Evolutionary conservation across 2,113 vertebrate genomes (phyloP), one percentile per base, ranked within the genome.

Genomic region (Cephalopholis sonnerati): DNA sequence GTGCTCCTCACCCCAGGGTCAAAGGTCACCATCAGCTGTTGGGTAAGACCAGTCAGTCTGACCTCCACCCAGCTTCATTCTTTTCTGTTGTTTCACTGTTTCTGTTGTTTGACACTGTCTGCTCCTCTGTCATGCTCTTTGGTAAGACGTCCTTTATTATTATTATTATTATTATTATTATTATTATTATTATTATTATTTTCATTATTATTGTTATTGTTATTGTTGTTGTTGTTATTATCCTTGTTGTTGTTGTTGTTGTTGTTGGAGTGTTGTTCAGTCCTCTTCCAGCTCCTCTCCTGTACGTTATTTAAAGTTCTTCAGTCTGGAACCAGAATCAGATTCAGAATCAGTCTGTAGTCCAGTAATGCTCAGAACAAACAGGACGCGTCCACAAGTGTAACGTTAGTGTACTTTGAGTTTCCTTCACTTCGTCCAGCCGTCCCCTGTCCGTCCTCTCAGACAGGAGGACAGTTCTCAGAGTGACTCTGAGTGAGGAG

Each of bases 1-100:
- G 75, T 92, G 89, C 84, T 92, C 92, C 84, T 92, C 92, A 92
- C 86, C 79, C 83, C 88, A 91, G 90, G 93, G 85, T 91, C 91
- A 92, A 89, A 90, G 87, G 87, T 92, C 91, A 82, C 72, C 92
- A 80, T 93, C 91, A 85, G 74, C 89, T 87, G 81, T 87, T 87
- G 88, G 93, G 92, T 94, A 94, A 93, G 93, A 92, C 55, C 85
- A 81, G 87, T 81, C 67, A 90, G 78, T 87, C 73, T 87, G 85
- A 81, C 71, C 59, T 89, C 39, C 68, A 84, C 41, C 80, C 85
- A 84, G 91, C 59, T 18, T 85, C 81, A 81, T 84, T 81, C 16
- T 71, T 75, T 87, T 86, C 50, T 88, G 61, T 87, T 79, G 18
- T 69, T 79, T 85, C 62, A 62, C 58, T 77, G 39, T 70, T 75